Percentiles rank a stretch among this genome's conserved stretches.
These are phyloP conservation scores for Stegodyphus dumicola DNA, from an alignment of 1,140 invertebrate species.

Conservation along the genomic window DNA sequence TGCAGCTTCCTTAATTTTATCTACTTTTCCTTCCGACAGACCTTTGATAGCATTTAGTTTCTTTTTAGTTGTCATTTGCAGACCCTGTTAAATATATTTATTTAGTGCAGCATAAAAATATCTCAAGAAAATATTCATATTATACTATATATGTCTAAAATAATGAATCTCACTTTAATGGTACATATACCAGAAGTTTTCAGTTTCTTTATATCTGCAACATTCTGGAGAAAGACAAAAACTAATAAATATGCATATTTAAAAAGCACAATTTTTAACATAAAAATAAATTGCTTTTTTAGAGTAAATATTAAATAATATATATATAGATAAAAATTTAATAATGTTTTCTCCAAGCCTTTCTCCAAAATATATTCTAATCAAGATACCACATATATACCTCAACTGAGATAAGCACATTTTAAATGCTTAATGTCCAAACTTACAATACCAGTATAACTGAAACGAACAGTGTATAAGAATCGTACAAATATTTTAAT, in stretches of 20 bases:
- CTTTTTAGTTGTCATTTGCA: conserved; percentile 84
- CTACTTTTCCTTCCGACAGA: conserved; percentile 83
- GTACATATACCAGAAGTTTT: conserved; percentile 83
- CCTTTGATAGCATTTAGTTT: conserved; percentile 81
- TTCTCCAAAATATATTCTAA: no score
- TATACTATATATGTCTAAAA: not conserved
- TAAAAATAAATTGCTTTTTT: not conserved
- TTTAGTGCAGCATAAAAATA: not conserved
- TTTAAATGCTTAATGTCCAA: no score
- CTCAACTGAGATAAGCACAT: no score
- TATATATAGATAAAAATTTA: no score
- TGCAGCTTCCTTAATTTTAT: conserved; percentile 85
- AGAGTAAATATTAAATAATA: no score
- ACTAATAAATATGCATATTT: not conserved
- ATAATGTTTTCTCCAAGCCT: no score
- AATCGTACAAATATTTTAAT: no score
- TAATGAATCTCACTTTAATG: conserved; percentile 70
- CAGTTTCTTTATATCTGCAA: conserved; percentile 80
- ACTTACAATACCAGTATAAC: no score
- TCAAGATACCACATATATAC: no score
- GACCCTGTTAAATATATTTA: conserved; percentile 69
- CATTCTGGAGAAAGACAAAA: conserved; percentile 66
- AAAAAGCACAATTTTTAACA: conserved; percentile 14
- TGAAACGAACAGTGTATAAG: no score
- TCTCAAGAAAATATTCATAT: not conserved